Evolutionary conservation across 2,888 invertebrate species (phyloP), one percentile per base, ranked within the genome.

Genomic region (Acanthoscelides obtectus): DNA sequence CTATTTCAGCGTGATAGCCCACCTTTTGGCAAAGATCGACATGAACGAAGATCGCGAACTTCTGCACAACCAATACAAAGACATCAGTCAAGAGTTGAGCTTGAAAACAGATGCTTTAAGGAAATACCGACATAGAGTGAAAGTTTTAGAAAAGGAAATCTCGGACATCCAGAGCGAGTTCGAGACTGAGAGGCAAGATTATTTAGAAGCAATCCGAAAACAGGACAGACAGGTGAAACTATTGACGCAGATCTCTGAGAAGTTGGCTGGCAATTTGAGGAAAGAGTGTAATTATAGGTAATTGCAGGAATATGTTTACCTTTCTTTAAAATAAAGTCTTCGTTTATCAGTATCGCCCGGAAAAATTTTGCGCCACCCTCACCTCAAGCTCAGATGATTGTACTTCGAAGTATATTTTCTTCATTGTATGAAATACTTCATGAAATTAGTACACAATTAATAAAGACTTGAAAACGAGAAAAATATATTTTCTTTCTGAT

Each of bases 151-250:
- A 80, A 86, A 90, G 72, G 94, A 95, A 84, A 90, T 94, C 22
- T 85, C 87, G 4, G 95, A 95, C 83, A 86, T 95, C 1, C 93
- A 94, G 79, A 89, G 92, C 12, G 95, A 95, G 85, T 95, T 95
- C 84, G 93, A 95, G 83, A 87, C 89, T 71, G 94, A 95, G 81
- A 86, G 94, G 0, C 90, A 92, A n/a, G 94, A 94, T 82, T 95
- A 94, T 81, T 84, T 95, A 75, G 94, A 95, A 80, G 92, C 94
- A 0, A 94, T 95, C 45, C 86, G 94, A 20, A 88, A 90, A 76
- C 91, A 94, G 79, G 92, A 93, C 72, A 89, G 89, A 75, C 90
- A 92, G 78, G 81, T 92, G 22, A 91, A 91, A 82, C 87, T 94
- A 66, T 84, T 91, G 75, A 88, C 90, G 71, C 90, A 90, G 79